These are phyloP conservation scores for Desmodus rotundus DNA, from an alignment of 2,113 vertebrate genomes.

Conservation along the genomic window DNA sequence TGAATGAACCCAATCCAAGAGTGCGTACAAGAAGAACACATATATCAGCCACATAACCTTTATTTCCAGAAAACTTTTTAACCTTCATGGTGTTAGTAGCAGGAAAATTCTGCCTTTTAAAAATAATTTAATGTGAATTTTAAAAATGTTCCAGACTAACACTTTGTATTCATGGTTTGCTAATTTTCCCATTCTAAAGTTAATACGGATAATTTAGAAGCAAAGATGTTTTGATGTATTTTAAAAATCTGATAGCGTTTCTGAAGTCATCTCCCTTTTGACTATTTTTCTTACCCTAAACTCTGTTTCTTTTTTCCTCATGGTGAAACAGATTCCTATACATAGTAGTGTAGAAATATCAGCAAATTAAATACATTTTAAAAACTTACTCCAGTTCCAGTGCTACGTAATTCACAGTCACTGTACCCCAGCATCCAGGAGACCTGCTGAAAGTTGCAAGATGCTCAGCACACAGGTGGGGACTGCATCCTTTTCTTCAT, in stretches of 20 bases:
- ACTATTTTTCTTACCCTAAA: neutral
- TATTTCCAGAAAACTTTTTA: slow-evolving; percentile 13
- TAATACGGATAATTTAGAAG: slow-evolving; percentile 37
- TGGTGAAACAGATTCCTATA: neutral
- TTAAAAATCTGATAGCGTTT: neutral
- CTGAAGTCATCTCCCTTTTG: neutral
- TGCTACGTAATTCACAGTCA: neutral
- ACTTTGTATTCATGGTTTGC: slow-evolving; percentile 44
- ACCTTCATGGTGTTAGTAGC: neutral
- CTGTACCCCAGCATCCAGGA: neutral
- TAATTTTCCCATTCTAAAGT: slow-evolving; percentile 46
- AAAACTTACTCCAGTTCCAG: no score
- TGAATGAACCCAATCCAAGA: neutral
- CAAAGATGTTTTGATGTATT: neutral
- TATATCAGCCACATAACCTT: neutral
- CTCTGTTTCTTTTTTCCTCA: neutral
- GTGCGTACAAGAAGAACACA: neutral
- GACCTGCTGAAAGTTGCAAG: neutral
- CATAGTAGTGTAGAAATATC: neutral
- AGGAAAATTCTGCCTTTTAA: neutral
- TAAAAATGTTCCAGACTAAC: neutral
- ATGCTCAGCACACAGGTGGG: neutral
- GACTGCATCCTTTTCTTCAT: neutral
- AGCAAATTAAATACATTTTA: neutral
- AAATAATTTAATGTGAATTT: neutral